phyloP scores from a whole-genome alignment of 2,113 vertebrate species.

The Cyprinodon brontotheroides region DNA sequence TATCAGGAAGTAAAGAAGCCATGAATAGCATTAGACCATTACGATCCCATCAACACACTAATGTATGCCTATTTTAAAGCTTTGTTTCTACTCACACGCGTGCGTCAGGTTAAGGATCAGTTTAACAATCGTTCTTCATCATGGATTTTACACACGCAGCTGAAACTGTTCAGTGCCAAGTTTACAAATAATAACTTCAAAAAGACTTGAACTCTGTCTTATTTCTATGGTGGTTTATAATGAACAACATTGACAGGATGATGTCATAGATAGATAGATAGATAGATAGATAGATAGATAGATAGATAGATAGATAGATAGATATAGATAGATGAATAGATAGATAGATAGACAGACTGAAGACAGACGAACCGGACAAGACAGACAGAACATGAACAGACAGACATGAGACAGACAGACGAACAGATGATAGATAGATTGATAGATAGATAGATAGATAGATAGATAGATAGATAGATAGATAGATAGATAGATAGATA shows the following conservation, averaged over 20 bases:
- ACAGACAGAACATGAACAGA: too few relatives aligned
- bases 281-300: too few relatives aligned
- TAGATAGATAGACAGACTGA: too few relatives aligned
- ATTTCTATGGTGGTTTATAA: neutral
- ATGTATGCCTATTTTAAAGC: constrained; percentile 19
- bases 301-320: too few relatives aligned
- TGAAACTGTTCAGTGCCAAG: neutral
- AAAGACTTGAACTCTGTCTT: neutral
- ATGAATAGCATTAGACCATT: constrained; percentile 33
- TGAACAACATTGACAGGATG: neutral
- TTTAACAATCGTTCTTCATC: neutral
- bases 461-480: too few relatives aligned
- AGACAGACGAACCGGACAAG: too few relatives aligned
- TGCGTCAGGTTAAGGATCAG: neutral
- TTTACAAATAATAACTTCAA: neutral
- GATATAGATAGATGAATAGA: too few relatives aligned
- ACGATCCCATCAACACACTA: constrained; percentile 36
- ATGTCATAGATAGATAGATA: too few relatives aligned
- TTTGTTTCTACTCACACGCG: constrained; percentile 1
- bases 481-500: too few relatives aligned
- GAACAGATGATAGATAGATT: too few relatives aligned
- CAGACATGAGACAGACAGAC: too few relatives aligned
- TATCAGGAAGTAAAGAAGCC: constrained; percentile 42
- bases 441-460: too few relatives aligned
- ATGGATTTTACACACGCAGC: neutral